A percentile compares a stretch with the other conserved stretches of the same genome.
Conservation (phyloP, 2,113 vertebrate genomes). For the Irena cyanogastra region DNA sequence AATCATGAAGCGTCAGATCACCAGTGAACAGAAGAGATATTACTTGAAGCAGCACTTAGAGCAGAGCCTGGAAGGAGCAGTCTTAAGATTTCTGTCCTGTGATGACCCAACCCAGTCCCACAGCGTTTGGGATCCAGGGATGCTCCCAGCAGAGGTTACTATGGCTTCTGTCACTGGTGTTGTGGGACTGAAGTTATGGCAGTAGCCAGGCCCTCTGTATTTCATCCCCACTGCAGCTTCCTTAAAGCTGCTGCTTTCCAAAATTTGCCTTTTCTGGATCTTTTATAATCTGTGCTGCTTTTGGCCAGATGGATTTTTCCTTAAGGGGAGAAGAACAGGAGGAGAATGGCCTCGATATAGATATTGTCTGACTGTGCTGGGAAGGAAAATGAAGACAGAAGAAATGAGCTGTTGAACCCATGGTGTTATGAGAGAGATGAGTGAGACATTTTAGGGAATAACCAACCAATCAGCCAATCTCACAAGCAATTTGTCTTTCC, state of each 20-base stretch:
- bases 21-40: not conserved
- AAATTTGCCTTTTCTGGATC: not conserved
- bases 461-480: conserved; percentile 12
- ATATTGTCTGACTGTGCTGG: not conserved
- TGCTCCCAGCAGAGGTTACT: not conserved
- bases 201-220: not conserved
- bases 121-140: not conserved
- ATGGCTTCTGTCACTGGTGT: not conserved
- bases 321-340: conserved; percentile 3
- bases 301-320: conserved; percentile 12
- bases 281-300: not conserved
- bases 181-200: not conserved
- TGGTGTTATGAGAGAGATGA: conserved; percentile 10
- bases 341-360: not conserved
- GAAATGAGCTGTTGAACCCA: conserved; percentile 18
- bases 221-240: not conserved
- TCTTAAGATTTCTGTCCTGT: not conserved
- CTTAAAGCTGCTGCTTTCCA: not conserved
- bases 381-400: not conserved
- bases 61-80: not conserved
- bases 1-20: not conserved
- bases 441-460: conserved; percentile 31
- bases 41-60: not conserved
- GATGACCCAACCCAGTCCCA: not conserved
- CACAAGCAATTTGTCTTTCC: conserved; percentile 38